Base-by-base conservation (phyloP, 2,888 invertebrate genomes). In the Urechis unicinctus region DNA sequence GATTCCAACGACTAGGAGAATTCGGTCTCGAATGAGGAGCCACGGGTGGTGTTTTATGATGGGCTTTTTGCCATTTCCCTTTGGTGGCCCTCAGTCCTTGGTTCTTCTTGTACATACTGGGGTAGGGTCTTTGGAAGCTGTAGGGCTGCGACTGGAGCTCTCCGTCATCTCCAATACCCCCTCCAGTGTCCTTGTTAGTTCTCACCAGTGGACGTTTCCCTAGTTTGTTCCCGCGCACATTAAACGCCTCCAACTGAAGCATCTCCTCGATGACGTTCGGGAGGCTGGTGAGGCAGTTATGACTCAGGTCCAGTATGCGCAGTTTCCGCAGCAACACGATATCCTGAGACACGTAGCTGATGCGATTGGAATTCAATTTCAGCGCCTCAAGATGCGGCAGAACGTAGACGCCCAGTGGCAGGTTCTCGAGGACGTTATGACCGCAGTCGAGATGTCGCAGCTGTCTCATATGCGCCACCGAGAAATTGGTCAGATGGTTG, bases 261-360 rank as follows among this genome's bases (percentile, higher is more conserved):
- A 77, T 61, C 43, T 72, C 66, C 45, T 71, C 63, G n/a, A 75
- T 60, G 1, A 67, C 63, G 5, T 68, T 65, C 0, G 77, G 77
- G 31, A 76, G 59, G 25, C 60, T 60, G 2, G 65, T 62, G 5
- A 77, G 60, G 22, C 63, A 55, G 58, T 77, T 77, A 55, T 73
- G 62, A 1, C 70, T 67, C 4, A 77, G 57, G 52, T 76, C 74
- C 29, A 77, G 61, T 2, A 64, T 65, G 17, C 66, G 61, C 5
- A 77, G 65, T 13, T 63, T 61, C 36, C 65, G 69, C 50, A 76
- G 62, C 43, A 65, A 57, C 0, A 62, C 66, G n/a, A 76, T 64
- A 29, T 75, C 74, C 48, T 70, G 67, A 0, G 73, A 66, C 1
- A 77, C 57, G 53, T 69, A 68, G 17, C 61, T 57, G 13, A 77